A percentile compares a stretch with the other conserved stretches of the same genome.
These are phyloP conservation scores for Callimorpha dominula DNA, from an alignment of 2,888 invertebrate genomes.

Conservation along the genomic window DNA sequence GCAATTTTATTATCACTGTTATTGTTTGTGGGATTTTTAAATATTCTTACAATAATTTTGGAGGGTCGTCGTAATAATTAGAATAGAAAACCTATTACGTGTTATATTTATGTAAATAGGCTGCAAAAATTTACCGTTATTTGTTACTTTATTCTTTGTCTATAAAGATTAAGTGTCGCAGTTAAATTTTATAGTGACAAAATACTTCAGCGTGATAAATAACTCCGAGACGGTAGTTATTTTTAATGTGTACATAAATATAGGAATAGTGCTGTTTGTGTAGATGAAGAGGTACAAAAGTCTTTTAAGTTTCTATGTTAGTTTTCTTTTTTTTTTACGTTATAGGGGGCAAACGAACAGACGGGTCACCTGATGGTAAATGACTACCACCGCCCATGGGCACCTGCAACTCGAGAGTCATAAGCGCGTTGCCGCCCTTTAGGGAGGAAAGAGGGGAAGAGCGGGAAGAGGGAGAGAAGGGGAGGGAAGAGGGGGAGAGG, in stretches of 20 bases:
- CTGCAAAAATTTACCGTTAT: constrained; percentile 27
- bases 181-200: constrained; percentile 36
- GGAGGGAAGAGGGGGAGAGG: no score
- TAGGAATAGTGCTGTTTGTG: constrained; percentile 11
- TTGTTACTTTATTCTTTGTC: constrained; percentile 27
- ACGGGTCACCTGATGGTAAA: no score
- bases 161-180: constrained; percentile 27
- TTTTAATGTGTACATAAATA: constrained; percentile 38
- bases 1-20: constrained; percentile 50
- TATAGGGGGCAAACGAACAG: no score
- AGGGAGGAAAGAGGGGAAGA: no score
- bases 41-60: constrained; percentile 29
- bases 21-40: constrained; percentile 39
- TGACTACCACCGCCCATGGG: no score
- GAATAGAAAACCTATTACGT: constrained; percentile 32
- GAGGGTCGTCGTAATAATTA: constrained; percentile 23
- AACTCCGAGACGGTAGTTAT: constrained; percentile 25
- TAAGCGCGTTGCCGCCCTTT: no score
- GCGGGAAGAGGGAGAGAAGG: no score
- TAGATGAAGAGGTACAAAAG: not conserved
- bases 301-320: constrained; percentile 6
- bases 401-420: no score
- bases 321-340: not conserved
- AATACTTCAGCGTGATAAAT: constrained; percentile 27
- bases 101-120: constrained; percentile 24